A percentile compares a stretch with the other conserved stretches of the same genome.
Conservation (phyloP, 2,797 vertebrate species). For the Clarias pachynema region DNA sequence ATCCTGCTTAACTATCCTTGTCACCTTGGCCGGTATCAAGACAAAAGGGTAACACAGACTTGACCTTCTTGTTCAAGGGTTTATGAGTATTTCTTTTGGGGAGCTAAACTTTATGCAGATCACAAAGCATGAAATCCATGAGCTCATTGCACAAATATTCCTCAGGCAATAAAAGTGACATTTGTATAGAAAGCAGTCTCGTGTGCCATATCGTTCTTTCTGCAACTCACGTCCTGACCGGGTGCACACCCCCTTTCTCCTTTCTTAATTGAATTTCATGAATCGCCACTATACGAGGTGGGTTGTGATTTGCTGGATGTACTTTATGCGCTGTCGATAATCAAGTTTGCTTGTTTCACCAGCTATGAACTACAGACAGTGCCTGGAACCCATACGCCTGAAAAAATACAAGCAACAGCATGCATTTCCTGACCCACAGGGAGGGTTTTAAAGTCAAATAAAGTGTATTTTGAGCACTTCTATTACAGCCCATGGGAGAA, state of each 20-base stretch:
- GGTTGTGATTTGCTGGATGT: conserved; percentile 49
- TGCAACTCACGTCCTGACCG: conserved; percentile 64
- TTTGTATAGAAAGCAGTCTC: conserved; percentile 70
- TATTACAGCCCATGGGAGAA: conserved; percentile 62
- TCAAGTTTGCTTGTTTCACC: conserved; percentile 47
- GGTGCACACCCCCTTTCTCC: conserved; percentile 31
- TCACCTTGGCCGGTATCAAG: conserved; percentile 49
- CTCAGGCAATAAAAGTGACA: conserved; percentile 76
- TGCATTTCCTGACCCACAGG: conserved; percentile 58
- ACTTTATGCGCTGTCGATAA: conserved; percentile 53
- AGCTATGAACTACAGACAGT: conserved; percentile 36
- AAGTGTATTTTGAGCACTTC: conserved; percentile 61
- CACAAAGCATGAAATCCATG: conserved; percentile 72
- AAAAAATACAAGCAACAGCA: conserved; percentile 37
- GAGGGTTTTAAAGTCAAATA: conserved; percentile 64
- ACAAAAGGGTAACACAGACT: conserved; percentile 29
- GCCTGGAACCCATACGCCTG: conserved; percentile 43
- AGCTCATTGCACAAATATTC: conserved; percentile 74
- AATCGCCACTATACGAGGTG: conserved; percentile 25
- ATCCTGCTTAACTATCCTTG: conserved; percentile 55
- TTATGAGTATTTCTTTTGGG: conserved; percentile 50
- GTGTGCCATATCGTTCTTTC: conserved; percentile 52
- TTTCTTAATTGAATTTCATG: conserved; percentile 31
- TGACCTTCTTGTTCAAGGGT: conserved; percentile 53
- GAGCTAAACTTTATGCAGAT: conserved; percentile 64